phyloP scores from a whole-genome alignment of 1,140 invertebrate genomes.

The Anagrus nilaparvatae region DNA sequence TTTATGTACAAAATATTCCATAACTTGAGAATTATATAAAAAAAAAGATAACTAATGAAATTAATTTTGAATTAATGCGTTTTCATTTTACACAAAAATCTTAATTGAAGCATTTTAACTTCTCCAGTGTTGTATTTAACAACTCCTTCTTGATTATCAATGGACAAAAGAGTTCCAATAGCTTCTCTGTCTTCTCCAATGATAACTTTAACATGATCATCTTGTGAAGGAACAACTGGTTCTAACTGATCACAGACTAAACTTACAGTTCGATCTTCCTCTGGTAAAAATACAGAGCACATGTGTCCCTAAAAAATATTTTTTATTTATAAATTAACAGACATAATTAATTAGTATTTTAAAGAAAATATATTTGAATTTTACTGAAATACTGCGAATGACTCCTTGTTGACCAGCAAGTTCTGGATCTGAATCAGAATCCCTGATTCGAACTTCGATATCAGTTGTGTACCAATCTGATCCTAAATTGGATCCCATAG shows the following conservation, averaged over 20 bases:
- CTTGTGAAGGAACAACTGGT: conserved; percentile 73
- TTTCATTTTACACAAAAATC: conserved; percentile 59
- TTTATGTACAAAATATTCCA: no score
- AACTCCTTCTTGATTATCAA: conserved; percentile 74
- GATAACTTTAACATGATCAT: conserved; percentile 88
- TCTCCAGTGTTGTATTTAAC: conserved; percentile 59
- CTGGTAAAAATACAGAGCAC: conserved; percentile 79
- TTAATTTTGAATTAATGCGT: no score
- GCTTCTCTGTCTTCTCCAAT: conserved; percentile 83
- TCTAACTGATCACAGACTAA: conserved; percentile 78
- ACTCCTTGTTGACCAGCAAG: conserved; percentile 79
- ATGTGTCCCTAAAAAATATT: conserved; percentile 58
- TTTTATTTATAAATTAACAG: no score
- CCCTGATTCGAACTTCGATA: conserved; percentile 76
- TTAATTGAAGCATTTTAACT: conserved; percentile 63
- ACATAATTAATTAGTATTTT: no score
- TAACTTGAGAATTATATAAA: no score
- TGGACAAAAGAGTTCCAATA: conserved; percentile 75
- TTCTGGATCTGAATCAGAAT: conserved; percentile 70
- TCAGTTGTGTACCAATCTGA: conserved; percentile 88
- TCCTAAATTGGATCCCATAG: conserved; percentile 31
- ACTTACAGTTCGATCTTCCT: conserved; percentile 77
- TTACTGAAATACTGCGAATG: conserved; percentile 73
- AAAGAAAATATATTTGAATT: no score
- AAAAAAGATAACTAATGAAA: no score